phyloP scores from a whole-genome alignment of 2,113 vertebrate species.

The Leiothrix lutea region DNA sequence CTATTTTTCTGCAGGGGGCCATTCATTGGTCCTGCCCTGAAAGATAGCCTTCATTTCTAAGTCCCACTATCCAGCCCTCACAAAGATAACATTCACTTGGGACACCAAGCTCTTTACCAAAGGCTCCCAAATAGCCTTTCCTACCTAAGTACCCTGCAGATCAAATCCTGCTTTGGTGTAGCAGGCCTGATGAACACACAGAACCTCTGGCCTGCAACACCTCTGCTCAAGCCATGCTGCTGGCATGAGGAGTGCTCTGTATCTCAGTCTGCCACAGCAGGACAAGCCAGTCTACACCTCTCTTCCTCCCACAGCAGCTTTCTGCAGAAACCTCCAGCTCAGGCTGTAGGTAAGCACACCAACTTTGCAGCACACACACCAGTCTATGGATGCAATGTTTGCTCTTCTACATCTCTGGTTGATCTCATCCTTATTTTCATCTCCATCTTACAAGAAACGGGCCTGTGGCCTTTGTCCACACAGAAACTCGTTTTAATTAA shows the following conservation, averaged over 20 bases:
- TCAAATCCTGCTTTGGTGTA: neutral
- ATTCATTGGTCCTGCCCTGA: neutral
- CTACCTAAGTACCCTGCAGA: neutral
- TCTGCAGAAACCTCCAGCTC: neutral
- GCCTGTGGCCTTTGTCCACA: neutral
- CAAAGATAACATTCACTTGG: neutral
- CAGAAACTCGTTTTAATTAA: neutral
- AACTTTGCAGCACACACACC: neutral
- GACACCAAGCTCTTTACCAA: neutral
- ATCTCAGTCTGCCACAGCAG: neutral
- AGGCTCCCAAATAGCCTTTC: neutral
- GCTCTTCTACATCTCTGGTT: neutral
- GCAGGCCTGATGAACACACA: neutral
- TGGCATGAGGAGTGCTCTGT: neutral
- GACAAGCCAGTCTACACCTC: neutral
- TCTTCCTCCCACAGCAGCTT: neutral
- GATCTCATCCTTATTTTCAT: neutral
- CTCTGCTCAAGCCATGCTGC: neutral
- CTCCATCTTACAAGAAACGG: neutral
- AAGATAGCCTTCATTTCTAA: neutral
- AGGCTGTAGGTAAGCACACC: neutral
- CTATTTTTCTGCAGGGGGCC: neutral
- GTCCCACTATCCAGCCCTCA: neutral
- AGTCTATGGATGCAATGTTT: accelerated
- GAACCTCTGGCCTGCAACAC: neutral